Base-by-base conservation (phyloP, 1,140 invertebrate genomes). In the Galleria mellonella region DNA sequence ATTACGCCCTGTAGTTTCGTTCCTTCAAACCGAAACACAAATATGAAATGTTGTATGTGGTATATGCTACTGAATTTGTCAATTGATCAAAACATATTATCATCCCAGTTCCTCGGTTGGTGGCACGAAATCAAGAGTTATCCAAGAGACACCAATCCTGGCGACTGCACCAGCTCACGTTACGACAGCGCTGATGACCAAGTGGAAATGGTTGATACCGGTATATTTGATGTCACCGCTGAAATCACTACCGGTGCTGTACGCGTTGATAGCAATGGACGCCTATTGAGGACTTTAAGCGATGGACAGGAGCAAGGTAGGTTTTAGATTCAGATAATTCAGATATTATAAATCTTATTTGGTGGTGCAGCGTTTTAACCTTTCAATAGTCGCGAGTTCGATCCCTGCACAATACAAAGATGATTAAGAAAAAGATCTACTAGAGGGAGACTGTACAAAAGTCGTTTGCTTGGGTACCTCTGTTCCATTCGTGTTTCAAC, bases 131-230 rank as follows among this genome's bases (percentile, higher is more conserved):
- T 41, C 9, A 11, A 39, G n/a, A 35, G 35, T 5, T 47, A 47
- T 13, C 45, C 45, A 0, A 29, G 33, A 17, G 48, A 64, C 12
- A 11, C 32, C 0, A 29, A 53, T 23, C 46, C n/a, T 4, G 73
- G 72, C 11, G 43, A 55, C 0, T 83, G 81, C 40, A 51, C 63
- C 37, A 82, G 74, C 35, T 67, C 67, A 1, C 45, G 62, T 1
- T 67, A 73, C 52, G 12, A 38, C 3, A 17, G 44, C 4, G 36
- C 47, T 9, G 62, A 55, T 7, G 62, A 55, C 36, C 32, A 54
- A 7, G 62, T 55, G 47, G 45, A 55, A 13, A 52, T 78, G 1
- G 44, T 59, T 0, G 72, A 79, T 40, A 74, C 66, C 1, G 65
- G 50, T 27, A 57, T 83, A 0, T 64, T 63, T 32, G 53, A 55